A percentile compares a stretch with the other conserved stretches of the same genome.
Evolutionary conservation across 1,140 invertebrate genomes (phyloP).

Genomic region (Ceratosolen solmsi): DNA sequence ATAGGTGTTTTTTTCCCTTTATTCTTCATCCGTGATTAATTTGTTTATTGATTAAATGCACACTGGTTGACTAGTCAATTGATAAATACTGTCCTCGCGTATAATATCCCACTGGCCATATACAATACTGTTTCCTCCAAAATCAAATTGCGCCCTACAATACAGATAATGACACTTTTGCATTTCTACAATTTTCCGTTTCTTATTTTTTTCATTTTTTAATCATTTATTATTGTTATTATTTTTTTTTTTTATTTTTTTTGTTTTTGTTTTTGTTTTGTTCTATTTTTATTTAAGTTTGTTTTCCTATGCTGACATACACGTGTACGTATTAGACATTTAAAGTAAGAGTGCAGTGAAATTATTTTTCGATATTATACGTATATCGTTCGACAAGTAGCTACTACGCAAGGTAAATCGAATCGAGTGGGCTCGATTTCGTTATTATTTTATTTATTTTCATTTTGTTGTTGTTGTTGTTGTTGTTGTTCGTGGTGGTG

Average conservation of each 20-base stretch:
- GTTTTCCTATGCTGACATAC: neutral
- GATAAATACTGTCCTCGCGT: slow-evolving; percentile 32
- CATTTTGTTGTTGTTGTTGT: neutral
- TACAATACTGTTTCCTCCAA: slow-evolving; percentile 20
- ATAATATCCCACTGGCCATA: neutral
- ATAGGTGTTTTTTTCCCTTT: neutral
- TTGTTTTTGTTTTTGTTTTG: too few species aligned
- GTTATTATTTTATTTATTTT: too few species aligned
- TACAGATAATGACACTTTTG: neutral
- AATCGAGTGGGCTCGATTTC: neutral
- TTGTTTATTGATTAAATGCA: slow-evolving; percentile 50
- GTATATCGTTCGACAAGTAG: neutral
- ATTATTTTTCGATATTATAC: neutral
- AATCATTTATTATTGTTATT: too few species aligned
- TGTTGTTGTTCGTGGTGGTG: neutral
- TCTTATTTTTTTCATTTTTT: too few species aligned
- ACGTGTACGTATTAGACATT: neutral
- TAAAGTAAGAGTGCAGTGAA: neutral
- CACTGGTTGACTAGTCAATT: slow-evolving; percentile 54
- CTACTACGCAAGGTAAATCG: neutral
- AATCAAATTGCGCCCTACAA: slow-evolving; percentile 17
- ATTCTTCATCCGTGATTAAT: neutral
- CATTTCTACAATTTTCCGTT: neutral
- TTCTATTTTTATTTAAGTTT: neutral
- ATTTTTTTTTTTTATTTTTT: too few species aligned